Percentiles rank a stretch among this genome's conserved stretches.
phyloP scores from a whole-genome alignment of 1,140 invertebrate species.

The Drosophila kurseongensis region DNA sequence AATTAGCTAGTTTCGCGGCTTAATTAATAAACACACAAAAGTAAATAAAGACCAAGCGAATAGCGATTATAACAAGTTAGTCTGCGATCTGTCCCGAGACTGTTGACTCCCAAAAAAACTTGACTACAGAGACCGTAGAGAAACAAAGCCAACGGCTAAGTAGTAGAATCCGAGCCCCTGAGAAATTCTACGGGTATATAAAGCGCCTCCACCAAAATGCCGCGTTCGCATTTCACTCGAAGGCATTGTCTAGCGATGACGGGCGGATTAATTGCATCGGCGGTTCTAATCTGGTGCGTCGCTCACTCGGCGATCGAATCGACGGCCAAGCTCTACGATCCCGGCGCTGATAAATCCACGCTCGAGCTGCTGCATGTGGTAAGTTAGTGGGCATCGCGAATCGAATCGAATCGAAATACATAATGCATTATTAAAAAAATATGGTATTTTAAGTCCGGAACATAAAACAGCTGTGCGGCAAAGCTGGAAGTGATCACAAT shows the following conservation, averaged over 20 bases:
- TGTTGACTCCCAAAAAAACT: slow-evolving; percentile 9
- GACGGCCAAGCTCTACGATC: slow-evolving; percentile 62
- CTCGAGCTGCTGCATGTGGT: slow-evolving; percentile 81
- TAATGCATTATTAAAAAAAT: not conserved
- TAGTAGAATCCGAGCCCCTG: slow-evolving; percentile 37
- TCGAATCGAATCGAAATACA: not conserved
- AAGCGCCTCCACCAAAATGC: slow-evolving; percentile 68
- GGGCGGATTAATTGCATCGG: slow-evolving; percentile 71
- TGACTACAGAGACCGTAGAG: slow-evolving; percentile 6
- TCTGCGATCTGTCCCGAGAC: slow-evolving; percentile 38
- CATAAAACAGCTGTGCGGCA: slow-evolving; percentile 21
- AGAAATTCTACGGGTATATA: slow-evolving; percentile 60
- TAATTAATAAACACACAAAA: slow-evolving; percentile 49
- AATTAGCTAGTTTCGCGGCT: slow-evolving; percentile 34
- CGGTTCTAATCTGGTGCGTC: slow-evolving; percentile 71
- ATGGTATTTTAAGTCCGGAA: not conserved
- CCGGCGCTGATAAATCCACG: slow-evolving; percentile 72
- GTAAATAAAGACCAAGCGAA: slow-evolving; percentile 27
- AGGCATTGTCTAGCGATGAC: slow-evolving; percentile 80
- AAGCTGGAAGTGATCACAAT: not conserved
- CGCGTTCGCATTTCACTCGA: slow-evolving; percentile 79
- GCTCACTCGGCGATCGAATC: slow-evolving; percentile 62
- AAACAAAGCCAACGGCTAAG: slow-evolving; percentile 19
- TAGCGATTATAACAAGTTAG: slow-evolving; percentile 35
- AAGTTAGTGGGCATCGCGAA: slow-evolving; percentile 38